Conservation (phyloP, 2,113 vertebrate genomes). For the Bungarus multicinctus region DNA sequence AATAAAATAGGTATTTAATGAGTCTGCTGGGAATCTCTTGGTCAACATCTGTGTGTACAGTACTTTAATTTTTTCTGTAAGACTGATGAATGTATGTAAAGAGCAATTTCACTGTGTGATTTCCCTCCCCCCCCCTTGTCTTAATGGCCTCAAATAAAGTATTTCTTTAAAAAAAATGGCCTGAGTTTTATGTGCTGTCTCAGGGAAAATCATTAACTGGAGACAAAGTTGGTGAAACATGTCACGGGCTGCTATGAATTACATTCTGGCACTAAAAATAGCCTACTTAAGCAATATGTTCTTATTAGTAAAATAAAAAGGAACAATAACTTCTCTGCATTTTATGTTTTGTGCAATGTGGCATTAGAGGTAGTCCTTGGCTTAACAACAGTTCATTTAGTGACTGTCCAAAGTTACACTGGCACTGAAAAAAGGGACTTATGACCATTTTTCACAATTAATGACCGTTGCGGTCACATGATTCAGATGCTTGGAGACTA, state of each 20-base stretch:
- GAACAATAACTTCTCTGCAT: background rate
- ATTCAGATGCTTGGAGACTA: too few species aligned
- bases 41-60: slow-evolving; percentile 46
- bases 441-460: too few species aligned
- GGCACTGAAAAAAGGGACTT: too few species aligned
- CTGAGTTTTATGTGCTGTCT: background rate
- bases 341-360: background rate
- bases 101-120: slow-evolving; percentile 63
- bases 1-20: slow-evolving; percentile 29
- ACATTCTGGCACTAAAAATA: background rate
- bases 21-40: slow-evolving; percentile 37
- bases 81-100: slow-evolving; percentile 71
- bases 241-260: background rate
- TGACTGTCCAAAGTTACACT: too few species aligned
- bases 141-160: slow-evolving; percentile 76
- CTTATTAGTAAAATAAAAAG: background rate
- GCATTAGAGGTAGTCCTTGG: too few species aligned
- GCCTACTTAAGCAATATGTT: background rate
- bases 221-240: background rate
- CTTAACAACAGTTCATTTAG: too few species aligned
- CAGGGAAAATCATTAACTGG: background rate
- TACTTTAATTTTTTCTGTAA: slow-evolving; percentile 56
- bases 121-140: slow-evolving; percentile 37
- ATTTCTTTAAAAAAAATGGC: slow-evolving; percentile 53
- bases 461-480: too few species aligned